A percentile compares a stretch with the other conserved stretches of the same genome.
Evolutionary conservation across 2,113 vertebrate species (phyloP).

Genomic region (Pao palembangensis): DNA sequence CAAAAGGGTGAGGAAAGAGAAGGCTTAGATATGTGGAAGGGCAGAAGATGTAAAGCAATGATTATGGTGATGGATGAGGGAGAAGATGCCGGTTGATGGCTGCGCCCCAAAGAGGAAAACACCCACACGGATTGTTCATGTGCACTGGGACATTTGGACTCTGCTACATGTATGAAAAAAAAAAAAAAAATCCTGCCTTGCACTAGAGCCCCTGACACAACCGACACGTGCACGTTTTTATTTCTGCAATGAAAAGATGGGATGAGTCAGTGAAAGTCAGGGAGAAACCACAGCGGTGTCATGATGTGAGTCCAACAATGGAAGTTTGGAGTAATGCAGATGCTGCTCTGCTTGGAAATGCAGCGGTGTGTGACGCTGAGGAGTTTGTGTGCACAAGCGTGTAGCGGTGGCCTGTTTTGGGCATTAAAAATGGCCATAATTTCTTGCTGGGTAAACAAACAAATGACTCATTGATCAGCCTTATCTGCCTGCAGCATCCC

Average conservation of each 20-base stretch:
- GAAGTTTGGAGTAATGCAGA: slow-evolving; percentile 50
- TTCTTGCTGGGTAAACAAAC: too few species aligned
- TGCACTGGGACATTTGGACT: background rate
- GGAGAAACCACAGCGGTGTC: slow-evolving; percentile 57
- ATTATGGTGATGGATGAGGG: slow-evolving; percentile 59
- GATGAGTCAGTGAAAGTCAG: slow-evolving; percentile 9
- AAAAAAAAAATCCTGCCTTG: background rate
- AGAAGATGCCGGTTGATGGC: slow-evolving; percentile 37
- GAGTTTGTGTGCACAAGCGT: too few species aligned
- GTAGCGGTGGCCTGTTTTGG: too few species aligned
- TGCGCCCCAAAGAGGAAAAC: background rate
- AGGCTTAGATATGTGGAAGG: slow-evolving; percentile 12
- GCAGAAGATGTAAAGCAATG: slow-evolving; percentile 17
- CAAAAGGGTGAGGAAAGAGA: slow-evolving; percentile 17
- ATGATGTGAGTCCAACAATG: slow-evolving; percentile 51
- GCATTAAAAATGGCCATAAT: too few species aligned
- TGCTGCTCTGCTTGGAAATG: slow-evolving; percentile 34
- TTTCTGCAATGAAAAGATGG: slow-evolving; percentile 20
- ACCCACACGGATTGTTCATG: too few species aligned
- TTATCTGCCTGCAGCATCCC: background rate
- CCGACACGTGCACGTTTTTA: too few species aligned
- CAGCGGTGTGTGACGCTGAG: slow-evolving; percentile 46
- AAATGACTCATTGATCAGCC: too few species aligned
- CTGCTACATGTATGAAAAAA: background rate
- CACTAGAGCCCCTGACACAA: background rate